Percentiles rank a stretch among this genome's conserved stretches.
These are phyloP conservation scores for Siniperca knerii DNA, from an alignment of 2,113 vertebrate genomes.

Conservation along the genomic window DNA sequence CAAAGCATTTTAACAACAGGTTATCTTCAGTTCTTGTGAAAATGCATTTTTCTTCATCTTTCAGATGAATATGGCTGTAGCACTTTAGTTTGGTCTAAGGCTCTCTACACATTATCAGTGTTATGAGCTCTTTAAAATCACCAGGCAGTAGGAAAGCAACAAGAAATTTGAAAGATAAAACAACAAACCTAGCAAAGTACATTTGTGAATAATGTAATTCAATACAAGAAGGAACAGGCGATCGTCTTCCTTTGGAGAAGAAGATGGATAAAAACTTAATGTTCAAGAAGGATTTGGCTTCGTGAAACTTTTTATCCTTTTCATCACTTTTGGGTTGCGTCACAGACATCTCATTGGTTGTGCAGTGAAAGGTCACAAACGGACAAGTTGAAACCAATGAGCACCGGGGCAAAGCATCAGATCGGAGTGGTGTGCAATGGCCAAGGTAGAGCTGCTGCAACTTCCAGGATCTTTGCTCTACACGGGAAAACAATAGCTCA, in stretches of 20 bases:
- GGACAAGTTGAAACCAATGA: too few species aligned
- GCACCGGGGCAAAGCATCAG: too few species aligned
- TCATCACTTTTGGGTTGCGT: background rate
- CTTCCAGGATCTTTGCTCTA: too few species aligned
- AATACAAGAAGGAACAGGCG: background rate
- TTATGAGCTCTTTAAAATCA: background rate
- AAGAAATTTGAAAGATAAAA: background rate
- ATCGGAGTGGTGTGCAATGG: too few species aligned
- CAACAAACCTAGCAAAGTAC: background rate
- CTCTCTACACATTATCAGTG: background rate
- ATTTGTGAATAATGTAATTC: background rate
- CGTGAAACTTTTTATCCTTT: background rate
- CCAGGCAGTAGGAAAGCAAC: background rate
- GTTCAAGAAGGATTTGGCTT: background rate
- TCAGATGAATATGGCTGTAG: background rate
- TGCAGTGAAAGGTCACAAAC: background rate
- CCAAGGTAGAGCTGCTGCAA: too few species aligned
- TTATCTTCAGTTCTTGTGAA: background rate
- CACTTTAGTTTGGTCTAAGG: background rate
- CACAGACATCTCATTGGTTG: background rate
- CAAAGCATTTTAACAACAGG: slow-evolving; percentile 37
- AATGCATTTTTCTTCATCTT: background rate
- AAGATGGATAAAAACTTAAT: background rate
- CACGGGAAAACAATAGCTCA: too few species aligned
- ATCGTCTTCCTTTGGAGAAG: background rate